These are phyloP conservation scores for Amiota minor DNA, from an alignment of 2,888 invertebrate species.

Conservation along the genomic window DNA sequence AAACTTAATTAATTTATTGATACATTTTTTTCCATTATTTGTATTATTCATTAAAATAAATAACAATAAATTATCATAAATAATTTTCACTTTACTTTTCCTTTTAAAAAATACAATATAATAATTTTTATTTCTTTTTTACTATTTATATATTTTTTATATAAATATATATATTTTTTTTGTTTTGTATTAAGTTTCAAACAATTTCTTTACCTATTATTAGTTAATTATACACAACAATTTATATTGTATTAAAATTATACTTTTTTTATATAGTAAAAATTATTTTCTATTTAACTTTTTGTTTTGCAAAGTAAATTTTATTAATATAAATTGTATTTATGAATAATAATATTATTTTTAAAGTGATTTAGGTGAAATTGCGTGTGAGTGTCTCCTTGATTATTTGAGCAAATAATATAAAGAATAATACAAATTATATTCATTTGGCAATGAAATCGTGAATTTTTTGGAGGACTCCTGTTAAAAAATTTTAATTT, in stretches of 20 bases:
- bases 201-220: constrained; percentile 40
- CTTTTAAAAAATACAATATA: neutral
- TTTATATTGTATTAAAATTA: constrained; percentile 41
- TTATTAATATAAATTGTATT: neutral
- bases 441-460: neutral
- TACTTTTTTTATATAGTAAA: constrained; percentile 29
- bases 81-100: neutral
- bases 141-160: no score
- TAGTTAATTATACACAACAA: constrained; percentile 43
- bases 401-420: no score
- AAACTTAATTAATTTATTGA: no score
- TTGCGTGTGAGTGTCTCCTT: constrained; percentile 16
- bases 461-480: constrained; percentile 54
- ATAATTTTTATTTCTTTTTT: neutral
- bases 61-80: neutral
- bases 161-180: constrained; percentile 26
- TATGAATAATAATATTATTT: neutral
- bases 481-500: constrained; percentile 34
- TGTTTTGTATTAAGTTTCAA: constrained; percentile 27
- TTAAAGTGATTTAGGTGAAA: constrained; percentile 24
- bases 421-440: no score
- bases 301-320: neutral
- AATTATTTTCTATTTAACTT: constrained; percentile 32
- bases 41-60: neutral
- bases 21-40: neutral